phyloP scores from a whole-genome alignment of 2,888 invertebrate species.

The Sphaerophoria taeniata region DNA sequence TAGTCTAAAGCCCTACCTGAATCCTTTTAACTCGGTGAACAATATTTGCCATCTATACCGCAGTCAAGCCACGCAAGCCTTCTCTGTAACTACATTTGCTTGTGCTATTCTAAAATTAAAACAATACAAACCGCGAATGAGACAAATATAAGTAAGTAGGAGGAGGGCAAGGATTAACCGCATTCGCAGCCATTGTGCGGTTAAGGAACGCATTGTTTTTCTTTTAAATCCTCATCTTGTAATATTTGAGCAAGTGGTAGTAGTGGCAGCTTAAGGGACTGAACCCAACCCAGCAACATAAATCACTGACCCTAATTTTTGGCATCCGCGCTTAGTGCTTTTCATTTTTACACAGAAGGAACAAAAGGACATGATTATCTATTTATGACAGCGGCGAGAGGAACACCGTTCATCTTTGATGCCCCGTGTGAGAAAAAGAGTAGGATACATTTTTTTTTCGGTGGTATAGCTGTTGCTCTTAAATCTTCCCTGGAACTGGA shows the following conservation, averaged over 20 bases:
- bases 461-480: conserved; percentile 47
- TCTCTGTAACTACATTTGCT: conserved; percentile 21
- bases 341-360: conserved; percentile 56
- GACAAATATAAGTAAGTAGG: conserved; percentile 3
- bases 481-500: conserved; percentile 53
- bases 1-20: conserved; percentile 10
- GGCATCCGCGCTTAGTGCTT: conserved; percentile 53
- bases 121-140: conserved; percentile 51
- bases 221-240: conserved; percentile 64
- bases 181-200: conserved; percentile 69
- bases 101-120: conserved; percentile 2
- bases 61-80: conserved; percentile 33
- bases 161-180: conserved; percentile 68
- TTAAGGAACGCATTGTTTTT: conserved; percentile 68
- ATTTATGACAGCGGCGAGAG: conserved; percentile 50
- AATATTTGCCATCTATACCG: conserved; percentile 9
- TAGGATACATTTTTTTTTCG: too few relatives aligned
- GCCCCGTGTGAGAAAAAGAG: not conserved
- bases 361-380: conserved; percentile 72
- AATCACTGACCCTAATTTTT: conserved; percentile 73
- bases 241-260: conserved; percentile 55
- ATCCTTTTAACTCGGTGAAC: conserved; percentile 8
- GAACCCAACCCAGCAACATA: conserved; percentile 52
- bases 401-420: not conserved
- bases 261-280: conserved; percentile 58